These are phyloP conservation scores for Celastrina argiolus DNA, from an alignment of 2,888 invertebrate species.

Conservation along the genomic window DNA sequence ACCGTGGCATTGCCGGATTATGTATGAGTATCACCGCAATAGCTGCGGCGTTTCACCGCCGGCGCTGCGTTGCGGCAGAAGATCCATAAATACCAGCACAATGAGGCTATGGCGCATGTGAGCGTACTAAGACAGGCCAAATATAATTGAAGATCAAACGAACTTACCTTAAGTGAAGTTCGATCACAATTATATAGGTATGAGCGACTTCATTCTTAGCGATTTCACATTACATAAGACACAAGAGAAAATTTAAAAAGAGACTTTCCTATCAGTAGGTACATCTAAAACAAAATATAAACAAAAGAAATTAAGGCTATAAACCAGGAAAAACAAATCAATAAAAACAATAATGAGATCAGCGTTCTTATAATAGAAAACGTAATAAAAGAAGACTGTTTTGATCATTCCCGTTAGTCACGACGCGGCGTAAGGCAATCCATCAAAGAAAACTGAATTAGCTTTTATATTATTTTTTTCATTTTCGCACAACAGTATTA, in stretches of 20 bases:
- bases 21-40: too few relatives aligned
- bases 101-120: too few relatives aligned
- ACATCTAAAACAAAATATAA: neutral
- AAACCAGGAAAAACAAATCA: neutral
- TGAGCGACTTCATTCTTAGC: too few relatives aligned
- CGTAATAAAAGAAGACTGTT: neutral
- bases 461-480: neutral
- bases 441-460: neutral
- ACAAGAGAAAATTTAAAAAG: neutral
- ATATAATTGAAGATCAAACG: too few relatives aligned
- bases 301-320: neutral
- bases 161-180: too few relatives aligned
- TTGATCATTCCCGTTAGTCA: slow-evolving; percentile 2
- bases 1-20: too few relatives aligned
- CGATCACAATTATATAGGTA: too few relatives aligned
- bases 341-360: neutral
- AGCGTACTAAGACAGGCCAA: too few relatives aligned
- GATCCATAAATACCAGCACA: too few relatives aligned
- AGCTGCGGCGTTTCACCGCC: too few relatives aligned
- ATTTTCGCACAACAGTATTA: neutral
- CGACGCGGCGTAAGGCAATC: neutral
- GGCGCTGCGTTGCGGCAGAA: too few relatives aligned
- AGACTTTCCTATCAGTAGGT: neutral
- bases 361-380: neutral
- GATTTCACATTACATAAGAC: too few relatives aligned